Evolutionary conservation across 2,797 vertebrate species (phyloP).

Genomic region (Eleutherodactylus coqui): DNA sequence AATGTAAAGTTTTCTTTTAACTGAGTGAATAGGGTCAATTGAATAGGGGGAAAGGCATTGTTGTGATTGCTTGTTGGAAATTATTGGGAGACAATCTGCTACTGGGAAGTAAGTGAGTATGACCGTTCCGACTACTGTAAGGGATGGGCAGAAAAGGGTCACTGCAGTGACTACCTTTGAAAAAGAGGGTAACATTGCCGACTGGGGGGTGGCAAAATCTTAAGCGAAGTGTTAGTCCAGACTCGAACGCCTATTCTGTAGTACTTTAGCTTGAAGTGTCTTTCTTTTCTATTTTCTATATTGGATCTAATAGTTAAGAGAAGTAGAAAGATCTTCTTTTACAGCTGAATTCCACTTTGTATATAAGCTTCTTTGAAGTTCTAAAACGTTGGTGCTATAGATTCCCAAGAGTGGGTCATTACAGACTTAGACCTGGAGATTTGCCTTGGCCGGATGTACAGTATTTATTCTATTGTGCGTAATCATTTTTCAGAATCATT

Average conservation of each 20-base stretch:
- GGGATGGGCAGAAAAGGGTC: too few species aligned
- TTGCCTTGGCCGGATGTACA: not conserved
- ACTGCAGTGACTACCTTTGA: too few species aligned
- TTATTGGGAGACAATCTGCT: too few species aligned
- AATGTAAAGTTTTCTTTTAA: too few species aligned
- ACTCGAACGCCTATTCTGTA: not conserved
- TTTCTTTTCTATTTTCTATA: not conserved
- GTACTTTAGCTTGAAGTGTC: not conserved
- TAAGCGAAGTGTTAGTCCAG: not conserved
- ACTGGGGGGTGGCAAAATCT: not conserved
- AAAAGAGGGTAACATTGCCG: not conserved
- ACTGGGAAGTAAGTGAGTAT: too few species aligned
- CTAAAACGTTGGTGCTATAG: not conserved
- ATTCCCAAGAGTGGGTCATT: not conserved
- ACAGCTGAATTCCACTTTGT: not conserved
- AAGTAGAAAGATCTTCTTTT: not conserved
- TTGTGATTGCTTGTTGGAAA: not conserved
- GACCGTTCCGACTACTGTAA: too few species aligned
- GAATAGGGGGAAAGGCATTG: too few species aligned
- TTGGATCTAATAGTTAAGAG: not conserved
- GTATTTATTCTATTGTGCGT: not conserved
- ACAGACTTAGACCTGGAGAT: not conserved
- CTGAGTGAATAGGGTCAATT: too few species aligned
- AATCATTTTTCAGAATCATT: conserved; percentile 4
- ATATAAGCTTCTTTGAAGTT: not conserved